Conservation (phyloP, 1,140 invertebrate genomes). For the Myzus persicae region DNA sequence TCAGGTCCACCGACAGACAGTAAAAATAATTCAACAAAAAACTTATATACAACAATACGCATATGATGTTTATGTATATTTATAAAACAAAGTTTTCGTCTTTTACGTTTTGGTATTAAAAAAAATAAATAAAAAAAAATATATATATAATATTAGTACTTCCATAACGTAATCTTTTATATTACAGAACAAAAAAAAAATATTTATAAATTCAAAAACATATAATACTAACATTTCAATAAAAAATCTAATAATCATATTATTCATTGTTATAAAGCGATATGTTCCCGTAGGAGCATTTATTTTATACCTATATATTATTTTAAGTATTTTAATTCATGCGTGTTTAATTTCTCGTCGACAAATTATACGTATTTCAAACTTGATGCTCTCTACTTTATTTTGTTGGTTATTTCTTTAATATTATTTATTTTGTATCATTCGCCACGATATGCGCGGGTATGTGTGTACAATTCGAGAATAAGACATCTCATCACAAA, state of each 20-base stretch:
- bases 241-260: constrained; percentile 47
- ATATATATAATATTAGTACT: constrained; percentile 30
- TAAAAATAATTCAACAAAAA: constrained; percentile 66
- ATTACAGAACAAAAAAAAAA: constrained; percentile 28
- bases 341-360: constrained; percentile 56
- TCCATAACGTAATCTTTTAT: constrained; percentile 56
- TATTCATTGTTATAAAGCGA: constrained; percentile 39
- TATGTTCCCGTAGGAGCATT: constrained; percentile 56
- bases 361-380: constrained; percentile 57
- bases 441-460: neutral
- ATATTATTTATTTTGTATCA: neutral
- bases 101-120: constrained; percentile 58
- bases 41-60: constrained; percentile 29
- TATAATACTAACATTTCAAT: constrained; percentile 52
- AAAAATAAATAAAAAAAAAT: constrained; percentile 6
- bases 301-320: constrained; percentile 59
- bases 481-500: neutral
- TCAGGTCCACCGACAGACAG: constrained; percentile 90
- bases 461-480: neutral
- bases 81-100: constrained; percentile 51
- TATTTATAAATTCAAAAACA: constrained; percentile 47
- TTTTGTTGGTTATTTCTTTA: constrained; percentile 33
- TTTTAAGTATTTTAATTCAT: constrained; percentile 58
- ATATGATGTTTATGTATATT: constrained; percentile 46
- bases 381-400: constrained; percentile 56